A percentile compares a stretch with the other conserved stretches of the same genome.
phyloP scores from a whole-genome alignment of 2,888 invertebrate species.

The Clostera curtula region DNA sequence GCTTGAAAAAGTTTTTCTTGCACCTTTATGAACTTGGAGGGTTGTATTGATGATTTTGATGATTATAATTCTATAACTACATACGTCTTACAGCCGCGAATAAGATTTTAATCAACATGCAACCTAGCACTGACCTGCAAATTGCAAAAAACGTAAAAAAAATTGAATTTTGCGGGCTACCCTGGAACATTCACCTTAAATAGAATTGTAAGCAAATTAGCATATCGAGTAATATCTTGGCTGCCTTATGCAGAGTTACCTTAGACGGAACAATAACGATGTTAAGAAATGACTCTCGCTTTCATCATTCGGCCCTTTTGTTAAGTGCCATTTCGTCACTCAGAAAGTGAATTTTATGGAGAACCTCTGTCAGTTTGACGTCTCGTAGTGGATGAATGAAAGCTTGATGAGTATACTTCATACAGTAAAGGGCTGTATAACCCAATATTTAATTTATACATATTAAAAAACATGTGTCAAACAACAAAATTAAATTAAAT shows the following conservation, averaged over 20 bases:
- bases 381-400: constrained; percentile 12
- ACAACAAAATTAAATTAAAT: no score
- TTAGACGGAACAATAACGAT: constrained; percentile 28
- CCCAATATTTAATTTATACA: no score
- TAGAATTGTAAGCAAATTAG: constrained; percentile 25
- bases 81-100: no score
- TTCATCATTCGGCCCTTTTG: constrained; percentile 21
- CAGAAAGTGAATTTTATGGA: constrained; percentile 14
- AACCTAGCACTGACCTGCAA: no score
- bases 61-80: no score
- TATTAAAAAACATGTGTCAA: no score
- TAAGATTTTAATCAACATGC: no score
- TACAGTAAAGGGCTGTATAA: constrained; percentile 3
- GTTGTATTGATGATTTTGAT: no score
- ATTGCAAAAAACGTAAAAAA: no score
- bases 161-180: constrained; percentile 23
- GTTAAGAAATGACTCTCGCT: constrained; percentile 25
- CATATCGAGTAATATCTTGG: constrained; percentile 34
- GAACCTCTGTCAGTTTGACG: constrained; percentile 15
- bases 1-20: no score
- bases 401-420: constrained; percentile 12
- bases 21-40: no score
- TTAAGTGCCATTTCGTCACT: constrained; percentile 16
- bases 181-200: constrained; percentile 19
- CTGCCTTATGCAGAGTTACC: constrained; percentile 18